Evolutionary conservation across 2,113 vertebrate genomes (phyloP).

Genomic region (Mus pahari): DNA sequence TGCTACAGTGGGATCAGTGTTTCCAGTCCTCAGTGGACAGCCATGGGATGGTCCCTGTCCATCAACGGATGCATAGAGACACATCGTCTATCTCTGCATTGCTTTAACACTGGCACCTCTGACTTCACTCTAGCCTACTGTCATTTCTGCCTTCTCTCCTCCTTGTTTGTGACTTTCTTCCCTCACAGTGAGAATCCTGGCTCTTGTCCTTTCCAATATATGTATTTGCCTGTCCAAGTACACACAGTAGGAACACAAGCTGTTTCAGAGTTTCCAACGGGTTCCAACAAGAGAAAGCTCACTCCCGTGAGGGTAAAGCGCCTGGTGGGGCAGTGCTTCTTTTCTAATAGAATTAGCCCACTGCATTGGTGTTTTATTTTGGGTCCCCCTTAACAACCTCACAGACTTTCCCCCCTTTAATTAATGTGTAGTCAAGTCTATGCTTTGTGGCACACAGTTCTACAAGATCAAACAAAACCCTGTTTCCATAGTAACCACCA

Average conservation of each 20-base stretch:
- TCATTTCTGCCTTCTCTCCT: not conserved
- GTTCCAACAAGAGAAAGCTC: not conserved
- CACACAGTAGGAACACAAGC: not conserved
- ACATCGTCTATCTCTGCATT: not conserved
- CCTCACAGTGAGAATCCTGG: slow-evolving; percentile 9
- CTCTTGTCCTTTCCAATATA: not conserved
- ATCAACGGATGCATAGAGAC: not conserved
- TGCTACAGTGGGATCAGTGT: too few species aligned
- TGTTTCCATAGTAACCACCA: not conserved
- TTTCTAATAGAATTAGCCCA: not conserved
- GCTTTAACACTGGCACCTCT: not conserved
- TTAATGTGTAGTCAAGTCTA: not conserved
- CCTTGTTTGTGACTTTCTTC: not conserved
- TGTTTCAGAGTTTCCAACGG: slow-evolving; percentile 9
- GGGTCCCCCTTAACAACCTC: not conserved
- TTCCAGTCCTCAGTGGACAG: not conserved
- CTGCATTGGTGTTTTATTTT: not conserved
- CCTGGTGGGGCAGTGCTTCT: not conserved
- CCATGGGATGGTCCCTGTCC: not conserved
- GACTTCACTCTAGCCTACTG: not conserved
- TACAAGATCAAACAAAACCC: not conserved
- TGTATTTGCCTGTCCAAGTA: not conserved
- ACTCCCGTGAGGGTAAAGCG: not conserved
- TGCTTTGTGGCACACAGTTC: not conserved
- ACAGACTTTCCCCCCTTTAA: not conserved